phyloP scores from a whole-genome alignment of 1,140 invertebrate genomes.

The Lepidotrigona ventralis region DNA sequence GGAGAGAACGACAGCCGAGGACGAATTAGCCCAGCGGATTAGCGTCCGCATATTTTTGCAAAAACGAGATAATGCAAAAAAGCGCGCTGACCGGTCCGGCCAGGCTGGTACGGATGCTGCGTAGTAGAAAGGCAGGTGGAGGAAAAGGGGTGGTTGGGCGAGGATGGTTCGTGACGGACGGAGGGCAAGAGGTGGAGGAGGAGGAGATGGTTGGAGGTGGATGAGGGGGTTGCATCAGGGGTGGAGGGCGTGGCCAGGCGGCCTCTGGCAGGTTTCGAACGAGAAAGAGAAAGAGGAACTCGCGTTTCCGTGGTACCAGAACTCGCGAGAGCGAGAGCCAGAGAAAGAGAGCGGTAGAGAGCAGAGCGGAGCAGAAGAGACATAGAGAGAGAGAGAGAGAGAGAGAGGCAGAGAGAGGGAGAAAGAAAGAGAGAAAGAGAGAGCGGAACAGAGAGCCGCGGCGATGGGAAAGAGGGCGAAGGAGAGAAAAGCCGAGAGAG shows the following conservation, averaged over 20 bases:
- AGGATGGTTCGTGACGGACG: slow-evolving; percentile 65
- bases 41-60: slow-evolving; percentile 76
- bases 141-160: slow-evolving; percentile 64
- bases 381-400: slow-evolving; percentile 42
- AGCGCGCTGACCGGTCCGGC: slow-evolving; percentile 58
- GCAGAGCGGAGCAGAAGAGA: slow-evolving; percentile 30
- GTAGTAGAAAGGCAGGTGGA: slow-evolving; percentile 62
- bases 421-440: slow-evolving; percentile 39
- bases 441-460: background rate
- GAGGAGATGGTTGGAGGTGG: slow-evolving; percentile 61
- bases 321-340: slow-evolving; percentile 59
- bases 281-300: slow-evolving; percentile 71
- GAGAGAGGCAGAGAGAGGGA: background rate
- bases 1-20: slow-evolving; percentile 46
- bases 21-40: slow-evolving; percentile 75
- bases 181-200: slow-evolving; percentile 45
- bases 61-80: slow-evolving; percentile 80
- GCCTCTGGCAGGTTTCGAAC: slow-evolving; percentile 73
- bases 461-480: slow-evolving; percentile 18
- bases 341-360: slow-evolving; percentile 53
- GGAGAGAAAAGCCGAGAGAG: slow-evolving; percentile 22
- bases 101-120: slow-evolving; percentile 61
- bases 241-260: slow-evolving; percentile 76
- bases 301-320: slow-evolving; percentile 65
- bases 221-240: slow-evolving; percentile 62